Evolutionary conservation across 2,797 vertebrate species (phyloP), one percentile per base, ranked within the genome.

Genomic region (Astyanax mexicanus): DNA sequence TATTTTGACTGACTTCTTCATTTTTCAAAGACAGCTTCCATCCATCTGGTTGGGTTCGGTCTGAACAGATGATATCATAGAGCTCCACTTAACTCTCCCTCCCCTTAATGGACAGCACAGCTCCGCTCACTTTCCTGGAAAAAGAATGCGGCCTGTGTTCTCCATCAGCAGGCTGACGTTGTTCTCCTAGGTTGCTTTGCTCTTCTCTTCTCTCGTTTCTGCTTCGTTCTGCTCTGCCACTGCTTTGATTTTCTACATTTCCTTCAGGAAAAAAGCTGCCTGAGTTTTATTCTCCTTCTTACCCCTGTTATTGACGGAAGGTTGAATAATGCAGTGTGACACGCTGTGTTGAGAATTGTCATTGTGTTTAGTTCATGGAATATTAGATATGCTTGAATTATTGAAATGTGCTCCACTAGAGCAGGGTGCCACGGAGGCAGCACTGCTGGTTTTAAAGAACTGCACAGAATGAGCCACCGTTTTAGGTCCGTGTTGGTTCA

Each of bases 381-480:
- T 78, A 78, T 81, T 52, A 52, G 35, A 77, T 77, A 29, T 58
- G 65, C 51, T 69, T 74, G 42, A 57, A 38, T 72, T 49, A 73
- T 69, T 69, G 57, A 64, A 69, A 29, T 25, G 35, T 52, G 45
- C 40, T 47, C 29, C 0, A 19, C 9, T 70, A 54, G 45, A 77
- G 57, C 23, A 35, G 23, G 42, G 23, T 57, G 61, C 49, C 51
- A 38, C 51, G 8, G 64, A 69, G 45, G 37, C 66, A 37, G 37
- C 66, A 37, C 10, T 8, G n/a, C 17, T 32, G 25, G 25, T 67
- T 49, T 23, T 67, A n/a, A 17, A 66, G 40, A 45, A 42, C 40
- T 40, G 4, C 23, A 60, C 60, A 15, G 29, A 68, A 9, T 1
- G 1, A 21, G 35, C 5, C 15, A 69, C 32, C 21, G 61, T 76